Evolutionary conservation across 2,113 vertebrate genomes (phyloP), one percentile per base, ranked within the genome.

Genomic region (Phyllostomus hastatus): DNA sequence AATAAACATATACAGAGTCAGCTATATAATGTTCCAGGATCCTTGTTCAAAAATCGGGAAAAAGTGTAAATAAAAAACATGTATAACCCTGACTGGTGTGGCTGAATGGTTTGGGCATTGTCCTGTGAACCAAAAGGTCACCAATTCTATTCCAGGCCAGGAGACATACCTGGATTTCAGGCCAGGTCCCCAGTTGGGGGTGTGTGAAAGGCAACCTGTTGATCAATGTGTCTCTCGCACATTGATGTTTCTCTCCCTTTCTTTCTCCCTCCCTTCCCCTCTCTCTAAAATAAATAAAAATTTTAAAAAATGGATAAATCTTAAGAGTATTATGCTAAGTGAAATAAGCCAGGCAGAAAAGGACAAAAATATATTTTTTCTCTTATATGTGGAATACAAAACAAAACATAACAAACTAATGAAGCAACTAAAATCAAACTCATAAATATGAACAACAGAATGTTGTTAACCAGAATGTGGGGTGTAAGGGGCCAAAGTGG

Each of bases 401-500:
- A 78, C 48, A 78, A 78, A 78, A 52, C 19, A 19, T 78, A 78
- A 52, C 46, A 50, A 20, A 78, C 48, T 52, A 78, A 20, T 59
- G 22, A 59, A 59, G 24, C 57, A 59, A 59, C 24, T 7, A 10
- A 78, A 78, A 78, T 22, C 75, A 52, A 78, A 78, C 31, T 52
- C 31, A 52, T n/a, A 50, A 50, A 14, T 52, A 52, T 10, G 19
- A 33, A 78, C 31, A 52, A n/a, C 75, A n/a, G 75, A 52, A 52
- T 78, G 52, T 41, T 52, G 50, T 80, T 38, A 80, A 80, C 52
- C 46, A 57, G 35, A 80, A 9, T 26, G 22, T 14, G 35, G 52
- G 7, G 31, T n/a, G 31, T 15, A 35, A n/a, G n/a, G 22, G 54
- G 22, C 12, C 0, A 0, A 54, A 35, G 33, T 35, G 10, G 10